Base-by-base conservation (phyloP, 2,113 vertebrate species). In the Cepphus grylle region DNA sequence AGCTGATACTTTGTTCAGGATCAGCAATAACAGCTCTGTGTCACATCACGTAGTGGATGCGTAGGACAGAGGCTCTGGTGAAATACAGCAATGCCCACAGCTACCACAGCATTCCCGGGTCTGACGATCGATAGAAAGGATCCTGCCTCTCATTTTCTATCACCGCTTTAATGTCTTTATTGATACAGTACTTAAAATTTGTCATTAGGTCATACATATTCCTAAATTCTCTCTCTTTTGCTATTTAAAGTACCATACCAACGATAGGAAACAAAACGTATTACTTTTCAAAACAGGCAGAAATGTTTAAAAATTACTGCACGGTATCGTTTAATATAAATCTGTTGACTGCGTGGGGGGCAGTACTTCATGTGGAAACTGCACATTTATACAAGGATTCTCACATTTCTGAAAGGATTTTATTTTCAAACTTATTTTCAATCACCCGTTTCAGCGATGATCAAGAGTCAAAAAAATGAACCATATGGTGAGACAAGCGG, bases 1-100 rank as follows among this genome's bases (percentile, higher is more conserved):
- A 94, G 81, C 56, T 83, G 84, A 85, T 88, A 82, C 73, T 95
- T 93, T 42, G 29, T 93, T 96, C 88, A 77, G 85, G 91, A 94
- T 93, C 95, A 98, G 94, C 96, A 96, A 12, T 27, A 45, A 74
- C 55, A 66, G n/a, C 55, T 58, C 34, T 47, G n/a, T 81, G 79
- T 96, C 95, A 83, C 82, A 78, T 92, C 89, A 47, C 6, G 1
- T 69, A 70, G 69, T 38, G 81, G 73, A 74, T 85, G 56, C 7
- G 10, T 49, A 82, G 93, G 38, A 84, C 13, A 12, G 72, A 8
- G 53, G 19, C 72, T 74, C 42, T 45, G 27, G 15, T 63, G 77
- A 94, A 95, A 89, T 15, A 76, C 65, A 95, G 88, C 56, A 42
- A 91, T 69, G 67, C 81, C 72, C 84, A 86, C 42, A 80, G 72